Percentiles rank a stretch among this genome's conserved stretches.
Evolutionary conservation across 1,140 invertebrate genomes (phyloP).

Genomic region (Drosophila truncata): DNA sequence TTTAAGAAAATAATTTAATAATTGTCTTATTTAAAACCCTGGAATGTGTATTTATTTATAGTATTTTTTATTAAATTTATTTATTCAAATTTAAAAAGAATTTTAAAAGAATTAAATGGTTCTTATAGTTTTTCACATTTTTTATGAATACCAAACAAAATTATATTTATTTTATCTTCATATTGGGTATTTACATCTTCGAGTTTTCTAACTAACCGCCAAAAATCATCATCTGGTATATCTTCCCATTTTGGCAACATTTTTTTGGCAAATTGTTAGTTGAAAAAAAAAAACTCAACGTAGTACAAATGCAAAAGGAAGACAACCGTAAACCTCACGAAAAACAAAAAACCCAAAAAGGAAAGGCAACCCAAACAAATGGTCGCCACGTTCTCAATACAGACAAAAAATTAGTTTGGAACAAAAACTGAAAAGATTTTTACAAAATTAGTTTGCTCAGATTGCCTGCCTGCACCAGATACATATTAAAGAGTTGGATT

Average conservation of each 20-base stretch:
- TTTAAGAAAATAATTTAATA: neutral
- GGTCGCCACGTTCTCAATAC: constrained; percentile 30
- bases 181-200: neutral
- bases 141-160: too few relatives aligned
- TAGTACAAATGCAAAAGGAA: constrained; percentile 9
- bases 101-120: too few relatives aligned
- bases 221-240: neutral
- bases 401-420: constrained; percentile 55
- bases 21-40: neutral
- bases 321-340: neutral
- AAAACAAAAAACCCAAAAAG: constrained; percentile 36
- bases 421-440: constrained; percentile 60
- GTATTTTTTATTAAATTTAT: neutral
- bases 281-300: constrained; percentile 1
- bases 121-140: too few relatives aligned
- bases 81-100: neutral
- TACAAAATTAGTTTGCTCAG: constrained; percentile 67
- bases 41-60: neutral
- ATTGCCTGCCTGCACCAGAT: constrained; percentile 4
- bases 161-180: neutral
- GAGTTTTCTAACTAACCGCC: too few relatives aligned
- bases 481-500: constrained; percentile 9
- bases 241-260: neutral
- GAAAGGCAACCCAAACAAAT: constrained; percentile 57
- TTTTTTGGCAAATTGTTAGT: constrained; percentile 16